Percentiles rank a stretch among this genome's conserved stretches.
phyloP scores from a whole-genome alignment of 2,797 vertebrate species.

The Sebastes nivosus region DNA sequence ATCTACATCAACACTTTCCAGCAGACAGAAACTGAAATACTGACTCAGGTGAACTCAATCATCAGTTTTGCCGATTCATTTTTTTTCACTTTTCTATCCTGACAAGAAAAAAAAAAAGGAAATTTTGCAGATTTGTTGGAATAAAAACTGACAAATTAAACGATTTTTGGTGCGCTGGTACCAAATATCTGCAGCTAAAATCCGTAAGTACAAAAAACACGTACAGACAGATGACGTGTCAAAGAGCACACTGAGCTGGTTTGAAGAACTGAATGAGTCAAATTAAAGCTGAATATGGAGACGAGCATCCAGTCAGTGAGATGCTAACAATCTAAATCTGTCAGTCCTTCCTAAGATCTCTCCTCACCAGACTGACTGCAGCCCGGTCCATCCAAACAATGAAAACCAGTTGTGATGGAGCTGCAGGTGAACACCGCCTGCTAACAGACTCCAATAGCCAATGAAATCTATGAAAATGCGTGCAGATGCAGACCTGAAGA shows the following conservation, averaged over 20 bases:
- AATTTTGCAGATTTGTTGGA: neutral
- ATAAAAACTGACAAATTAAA: neutral
- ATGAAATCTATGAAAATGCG: neutral
- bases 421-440: neutral
- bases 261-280: neutral
- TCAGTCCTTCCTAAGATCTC: neutral
- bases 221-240: neutral
- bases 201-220: neutral
- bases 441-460: neutral
- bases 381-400: too few species aligned
- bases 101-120: neutral
- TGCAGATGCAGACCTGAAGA: neutral
- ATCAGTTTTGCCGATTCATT: neutral
- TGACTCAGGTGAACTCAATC: neutral
- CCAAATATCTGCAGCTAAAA: neutral
- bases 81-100: neutral
- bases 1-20: conserved; percentile 14
- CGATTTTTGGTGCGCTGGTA: neutral
- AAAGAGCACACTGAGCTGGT: neutral
- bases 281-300: neutral
- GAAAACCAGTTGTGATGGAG: neutral
- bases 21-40: neutral
- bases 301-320: too few species aligned
- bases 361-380: neutral
- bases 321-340: neutral